These are phyloP conservation scores for Drosophila quasianomalipes DNA, from an alignment of 2,888 invertebrate genomes.

Conservation along the genomic window DNA sequence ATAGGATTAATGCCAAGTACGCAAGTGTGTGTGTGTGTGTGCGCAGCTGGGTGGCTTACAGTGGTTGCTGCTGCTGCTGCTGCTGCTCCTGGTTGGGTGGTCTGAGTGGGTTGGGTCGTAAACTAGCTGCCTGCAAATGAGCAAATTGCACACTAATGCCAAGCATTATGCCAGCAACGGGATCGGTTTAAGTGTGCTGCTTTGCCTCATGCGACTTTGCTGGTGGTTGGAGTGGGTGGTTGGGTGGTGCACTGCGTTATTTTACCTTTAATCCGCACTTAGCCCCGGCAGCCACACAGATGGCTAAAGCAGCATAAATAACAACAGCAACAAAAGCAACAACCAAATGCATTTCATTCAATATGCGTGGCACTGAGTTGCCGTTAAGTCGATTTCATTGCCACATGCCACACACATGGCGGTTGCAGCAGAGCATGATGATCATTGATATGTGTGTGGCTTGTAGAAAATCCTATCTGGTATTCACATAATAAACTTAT, in stretches of 20 bases:
- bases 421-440: background rate
- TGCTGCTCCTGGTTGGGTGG: conserved; percentile 7
- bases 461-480: conserved; percentile 7
- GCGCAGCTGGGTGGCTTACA: conserved; percentile 12
- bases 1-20: conserved; percentile 66
- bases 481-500: conserved; percentile 32
- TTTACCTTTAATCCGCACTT: conserved; percentile 80
- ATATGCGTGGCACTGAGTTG: conserved; percentile 54
- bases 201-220: conserved; percentile 18
- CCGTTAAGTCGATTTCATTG: conserved; percentile 57
- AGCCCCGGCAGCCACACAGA: conserved; percentile 52
- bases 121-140: conserved; percentile 76
- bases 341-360: conserved; percentile 47
- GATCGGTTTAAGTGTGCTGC: conserved; percentile 62
- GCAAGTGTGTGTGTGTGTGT: conserved; percentile 31
- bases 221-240: conserved; percentile 3
- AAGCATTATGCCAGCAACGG: conserved; percentile 67
- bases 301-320: conserved; percentile 28
- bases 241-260: conserved; percentile 59
- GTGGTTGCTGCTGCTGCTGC: conserved; percentile 24
- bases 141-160: conserved; percentile 81
- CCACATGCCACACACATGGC: conserved; percentile 36
- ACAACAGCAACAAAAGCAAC: conserved; percentile 18
- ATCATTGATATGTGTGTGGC: conserved; percentile 6
- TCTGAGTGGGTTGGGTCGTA: conserved; percentile 35